Percentiles rank a stretch among this genome's conserved stretches.
Evolutionary conservation across 2,797 vertebrate species (phyloP).

Genomic region (Lepidocolaptes lacrymiger): DNA sequence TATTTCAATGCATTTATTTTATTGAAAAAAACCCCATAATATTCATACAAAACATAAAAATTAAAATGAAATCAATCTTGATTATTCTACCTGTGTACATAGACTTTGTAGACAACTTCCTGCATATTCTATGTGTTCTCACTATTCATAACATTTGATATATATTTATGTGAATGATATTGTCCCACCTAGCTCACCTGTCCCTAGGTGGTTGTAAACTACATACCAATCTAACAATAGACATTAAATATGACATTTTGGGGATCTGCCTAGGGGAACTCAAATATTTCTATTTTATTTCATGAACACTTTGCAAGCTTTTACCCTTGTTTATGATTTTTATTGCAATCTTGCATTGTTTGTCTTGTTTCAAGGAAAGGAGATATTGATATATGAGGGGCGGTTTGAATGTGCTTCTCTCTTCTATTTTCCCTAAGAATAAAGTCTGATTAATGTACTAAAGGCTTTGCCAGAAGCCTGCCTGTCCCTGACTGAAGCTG

Average conservation of each 20-base stretch:
- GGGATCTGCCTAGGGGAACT: neutral
- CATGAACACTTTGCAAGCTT: neutral
- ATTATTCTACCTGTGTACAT: neutral
- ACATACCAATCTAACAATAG: neutral
- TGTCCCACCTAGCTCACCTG: neutral
- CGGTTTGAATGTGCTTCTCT: neutral
- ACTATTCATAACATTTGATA: neutral
- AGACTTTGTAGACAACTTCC: neutral
- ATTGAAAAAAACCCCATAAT: neutral
- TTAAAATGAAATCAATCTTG: neutral
- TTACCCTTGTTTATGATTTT: neutral
- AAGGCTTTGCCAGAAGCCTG: neutral
- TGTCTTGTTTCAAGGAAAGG: slow-evolving; percentile 16
- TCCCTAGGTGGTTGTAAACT: neutral
- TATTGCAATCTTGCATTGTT: neutral
- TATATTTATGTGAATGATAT: neutral
- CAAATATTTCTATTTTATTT: slow-evolving; percentile 35
- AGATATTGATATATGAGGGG: neutral
- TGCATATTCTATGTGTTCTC: neutral
- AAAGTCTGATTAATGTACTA: neutral
- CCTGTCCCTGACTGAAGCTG: neutral
- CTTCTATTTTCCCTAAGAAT: neutral
- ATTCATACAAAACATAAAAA: neutral
- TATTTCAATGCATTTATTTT: neutral
- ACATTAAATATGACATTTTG: slow-evolving; percentile 5